Conservation (phyloP, 1,140 invertebrate genomes). For the Coenobita brevimanus region DNA sequence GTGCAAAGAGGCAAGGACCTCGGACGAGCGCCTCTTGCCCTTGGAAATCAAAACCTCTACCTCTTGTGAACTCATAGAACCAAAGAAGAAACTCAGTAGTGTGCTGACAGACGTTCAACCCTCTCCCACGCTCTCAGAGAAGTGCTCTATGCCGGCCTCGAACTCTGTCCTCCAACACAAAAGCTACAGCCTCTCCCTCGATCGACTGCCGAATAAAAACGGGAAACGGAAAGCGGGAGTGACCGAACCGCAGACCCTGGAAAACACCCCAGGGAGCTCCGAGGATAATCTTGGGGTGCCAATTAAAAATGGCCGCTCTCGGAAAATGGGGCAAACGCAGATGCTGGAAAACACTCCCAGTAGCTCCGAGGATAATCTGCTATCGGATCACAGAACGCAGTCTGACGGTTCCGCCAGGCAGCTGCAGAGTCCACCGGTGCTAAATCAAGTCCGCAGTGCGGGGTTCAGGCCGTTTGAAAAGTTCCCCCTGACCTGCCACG, state of each 20-base stretch:
- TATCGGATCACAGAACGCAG: slow-evolving; percentile 28
- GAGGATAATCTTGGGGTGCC: no score
- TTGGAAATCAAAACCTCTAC: slow-evolving; percentile 63
- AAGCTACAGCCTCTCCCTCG: slow-evolving; percentile 54
- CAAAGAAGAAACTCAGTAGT: slow-evolving; percentile 50
- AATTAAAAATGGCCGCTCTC: slow-evolving; percentile 48
- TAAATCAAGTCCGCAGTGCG: slow-evolving; percentile 37
- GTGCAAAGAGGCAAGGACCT: background rate
- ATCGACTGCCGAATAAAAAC: no score
- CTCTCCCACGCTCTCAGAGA: slow-evolving; percentile 60
- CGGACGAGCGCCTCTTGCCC: slow-evolving; percentile 33
- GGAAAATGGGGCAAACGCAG: background rate
- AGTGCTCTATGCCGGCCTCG: slow-evolving; percentile 34
- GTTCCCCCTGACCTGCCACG: slow-evolving; percentile 21
- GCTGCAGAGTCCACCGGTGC: slow-evolving; percentile 34
- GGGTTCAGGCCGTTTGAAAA: slow-evolving; percentile 26
- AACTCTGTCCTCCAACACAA: slow-evolving; percentile 58
- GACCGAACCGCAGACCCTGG: no score
- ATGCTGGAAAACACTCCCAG: slow-evolving; percentile 48
- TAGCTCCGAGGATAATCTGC: slow-evolving; percentile 48
- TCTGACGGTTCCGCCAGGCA: slow-evolving; percentile 16
- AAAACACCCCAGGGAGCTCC: no score
- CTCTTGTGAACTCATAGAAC: slow-evolving; percentile 60
- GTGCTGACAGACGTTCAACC: slow-evolving; percentile 48
- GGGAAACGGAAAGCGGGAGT: no score